Base-by-base conservation (phyloP, 2,113 vertebrate genomes). In the Pollimyrus isidori region DNA sequence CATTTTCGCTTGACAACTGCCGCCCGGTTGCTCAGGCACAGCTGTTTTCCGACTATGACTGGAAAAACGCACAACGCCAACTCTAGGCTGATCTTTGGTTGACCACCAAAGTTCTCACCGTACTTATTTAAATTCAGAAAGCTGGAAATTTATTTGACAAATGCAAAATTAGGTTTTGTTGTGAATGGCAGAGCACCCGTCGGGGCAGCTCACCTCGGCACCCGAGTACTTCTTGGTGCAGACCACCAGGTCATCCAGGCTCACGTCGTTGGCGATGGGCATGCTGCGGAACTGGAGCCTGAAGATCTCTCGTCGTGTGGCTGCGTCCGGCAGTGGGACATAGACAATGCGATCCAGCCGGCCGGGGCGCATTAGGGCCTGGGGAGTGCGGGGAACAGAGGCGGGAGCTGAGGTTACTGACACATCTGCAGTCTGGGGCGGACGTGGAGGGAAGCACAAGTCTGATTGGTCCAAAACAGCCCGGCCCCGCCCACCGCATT, bases 321-420 rank as follows among this genome's bases (percentile, higher is more conserved):
- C 93, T 83, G 94, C 94, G 42, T 99, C 98, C 0, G 98, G 98
- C 90, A 99, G 95, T 0, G 98, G 98, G 62, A 99, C 97, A 0
- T 97, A 99, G 92, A 99, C 95, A 80, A 99, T 97, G 39, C 98
- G 96, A 92, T 99, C 98, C 85, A 99, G 97, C 89, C 98, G 95
- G 35, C 98, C 98, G 0, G 98, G 98, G n/a, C 98, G 96, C 96
- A 99, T 97, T 93, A 99, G 95, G 88, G 98, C 98, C 98, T 99
- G 91, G 50, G 30, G 48, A 19, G 58, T 1, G 21, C 4, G 30
- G 58, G 62, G 58, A 30, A 23, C 7, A 49, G 73, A 62, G 53
- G 17, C 3, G 45, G 73, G 69, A 89, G 91, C 0, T 48, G 35
- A 82, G 42, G 82, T 84, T 19, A 80, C 82, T 48, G 82, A 17